Percentiles rank a stretch among this genome's conserved stretches.
Evolutionary conservation across 2,113 vertebrate genomes (phyloP).

Genomic region (Pelvicachromis taeniatus): DNA sequence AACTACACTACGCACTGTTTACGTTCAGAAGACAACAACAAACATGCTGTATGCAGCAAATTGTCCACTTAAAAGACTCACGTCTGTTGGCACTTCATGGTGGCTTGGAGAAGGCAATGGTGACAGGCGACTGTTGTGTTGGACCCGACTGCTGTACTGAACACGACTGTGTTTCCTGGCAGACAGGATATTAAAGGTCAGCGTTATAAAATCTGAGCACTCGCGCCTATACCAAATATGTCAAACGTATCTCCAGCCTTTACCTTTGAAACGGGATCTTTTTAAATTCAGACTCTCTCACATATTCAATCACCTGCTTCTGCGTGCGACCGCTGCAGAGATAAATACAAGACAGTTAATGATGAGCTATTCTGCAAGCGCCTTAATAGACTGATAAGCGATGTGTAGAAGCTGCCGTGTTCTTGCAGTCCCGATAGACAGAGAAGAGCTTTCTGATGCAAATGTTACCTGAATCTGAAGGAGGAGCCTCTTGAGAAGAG

Average conservation of each 20-base stretch:
- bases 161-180: slow-evolving; percentile 96
- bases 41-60: background rate
- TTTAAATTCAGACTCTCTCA: slow-evolving; percentile 94
- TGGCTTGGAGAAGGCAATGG: slow-evolving; percentile 78
- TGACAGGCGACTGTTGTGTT: slow-evolving; percentile 82
- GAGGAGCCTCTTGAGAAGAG: slow-evolving; percentile 95
- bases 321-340: slow-evolving; percentile 92
- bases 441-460: background rate
- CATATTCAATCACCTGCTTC: slow-evolving; percentile 97
- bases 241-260: slow-evolving; percentile 30
- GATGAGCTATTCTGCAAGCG: slow-evolving; percentile 9
- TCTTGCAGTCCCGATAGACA: background rate
- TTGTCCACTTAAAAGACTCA: slow-evolving; percentile 49
- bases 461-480: slow-evolving; percentile 92
- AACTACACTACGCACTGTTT: background rate
- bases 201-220: background rate
- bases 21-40: background rate
- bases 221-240: background rate
- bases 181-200: slow-evolving; percentile 42
- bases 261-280: slow-evolving; percentile 97
- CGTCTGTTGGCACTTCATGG: slow-evolving; percentile 90
- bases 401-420: background rate
- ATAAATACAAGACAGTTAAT: slow-evolving; percentile 11
- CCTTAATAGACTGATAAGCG: background rate
- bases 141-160: slow-evolving; percentile 82